phyloP scores from a whole-genome alignment of 2,888 invertebrate species.

The Sinelater perroti region DNA sequence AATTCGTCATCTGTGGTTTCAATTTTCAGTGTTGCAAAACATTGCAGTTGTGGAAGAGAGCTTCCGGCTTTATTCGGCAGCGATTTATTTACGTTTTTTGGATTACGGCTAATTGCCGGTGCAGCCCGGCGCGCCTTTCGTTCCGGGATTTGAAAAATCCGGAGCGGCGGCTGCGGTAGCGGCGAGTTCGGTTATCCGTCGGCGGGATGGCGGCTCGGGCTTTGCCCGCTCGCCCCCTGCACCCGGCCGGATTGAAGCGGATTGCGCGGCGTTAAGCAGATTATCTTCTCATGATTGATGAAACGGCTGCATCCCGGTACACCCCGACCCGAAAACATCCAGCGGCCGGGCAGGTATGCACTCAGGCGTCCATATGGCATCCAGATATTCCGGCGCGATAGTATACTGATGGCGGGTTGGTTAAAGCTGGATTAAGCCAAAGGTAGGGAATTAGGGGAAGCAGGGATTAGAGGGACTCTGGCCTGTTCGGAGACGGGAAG shows the following conservation, averaged over 20 bases:
- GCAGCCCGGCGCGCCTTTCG: too few species aligned
- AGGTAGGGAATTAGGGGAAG: constrained; percentile 63
- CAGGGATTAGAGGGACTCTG: constrained; percentile 60
- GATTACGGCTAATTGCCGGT: too few species aligned
- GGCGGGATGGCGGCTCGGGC: constrained; percentile 44
- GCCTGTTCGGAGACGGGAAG: constrained; percentile 59
- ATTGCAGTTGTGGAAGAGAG: too few species aligned
- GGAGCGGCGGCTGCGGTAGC: constrained; percentile 9
- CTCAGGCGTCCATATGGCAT: constrained; percentile 47
- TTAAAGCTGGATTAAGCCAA: constrained; percentile 62
- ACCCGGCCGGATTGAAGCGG: constrained; percentile 57
- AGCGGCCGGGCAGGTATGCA: constrained; percentile 51
- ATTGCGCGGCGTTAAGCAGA: constrained; percentile 69
- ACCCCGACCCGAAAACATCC: constrained; percentile 57
- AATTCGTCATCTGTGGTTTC: too few species aligned
- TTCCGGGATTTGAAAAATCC: constrained; percentile 11
- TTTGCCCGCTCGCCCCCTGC: constrained; percentile 42
- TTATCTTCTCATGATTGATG: constrained; percentile 73
- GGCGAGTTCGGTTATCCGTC: constrained; percentile 42
- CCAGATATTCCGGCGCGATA: constrained; percentile 50
- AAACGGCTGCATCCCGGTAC: constrained; percentile 59
- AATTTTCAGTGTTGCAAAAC: too few species aligned
- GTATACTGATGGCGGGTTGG: constrained; percentile 56
- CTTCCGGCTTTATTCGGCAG: too few species aligned
- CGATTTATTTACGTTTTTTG: too few species aligned